Conservation (phyloP, 1,140 invertebrate species). For the Chionoecetes opilio region DNA sequence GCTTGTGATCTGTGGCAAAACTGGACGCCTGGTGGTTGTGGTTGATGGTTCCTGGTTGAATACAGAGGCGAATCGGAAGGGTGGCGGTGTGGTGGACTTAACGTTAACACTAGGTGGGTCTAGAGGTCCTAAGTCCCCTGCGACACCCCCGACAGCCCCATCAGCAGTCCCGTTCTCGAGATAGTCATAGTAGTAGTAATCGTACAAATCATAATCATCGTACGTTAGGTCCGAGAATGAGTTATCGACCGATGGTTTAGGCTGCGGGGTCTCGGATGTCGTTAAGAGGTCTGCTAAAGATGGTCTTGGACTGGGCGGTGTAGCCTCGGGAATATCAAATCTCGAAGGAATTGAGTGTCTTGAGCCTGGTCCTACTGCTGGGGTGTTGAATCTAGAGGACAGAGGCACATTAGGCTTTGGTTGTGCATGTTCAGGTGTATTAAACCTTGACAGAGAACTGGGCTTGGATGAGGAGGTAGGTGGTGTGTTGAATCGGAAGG, state of each 20-base stretch:
- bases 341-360: not conserved
- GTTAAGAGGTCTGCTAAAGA: not conserved
- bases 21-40: not conserved
- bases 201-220: slow-evolving; percentile 56
- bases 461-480: not conserved
- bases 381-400: not conserved
- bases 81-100: not conserved
- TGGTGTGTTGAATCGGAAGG: slow-evolving; percentile 6
- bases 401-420: not conserved
- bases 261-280: not conserved
- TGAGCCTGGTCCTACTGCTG: not conserved
- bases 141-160: not conserved
- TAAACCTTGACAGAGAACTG: not conserved
- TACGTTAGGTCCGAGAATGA: slow-evolving; percentile 32
- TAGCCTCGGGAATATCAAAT: not conserved
- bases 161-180: slow-evolving; percentile 40
- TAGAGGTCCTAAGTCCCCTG: slow-evolving; percentile 61
- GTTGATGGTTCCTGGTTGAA: not conserved
- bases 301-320: slow-evolving; percentile 28
- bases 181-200: slow-evolving; percentile 65
- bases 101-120: slow-evolving; percentile 67
- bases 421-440: not conserved
- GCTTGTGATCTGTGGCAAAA: not conserved
- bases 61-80: slow-evolving; percentile 52
- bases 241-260: slow-evolving; percentile 33